Base-by-base conservation (phyloP, 2,888 invertebrate species). In the Euplexia lucipara region DNA sequence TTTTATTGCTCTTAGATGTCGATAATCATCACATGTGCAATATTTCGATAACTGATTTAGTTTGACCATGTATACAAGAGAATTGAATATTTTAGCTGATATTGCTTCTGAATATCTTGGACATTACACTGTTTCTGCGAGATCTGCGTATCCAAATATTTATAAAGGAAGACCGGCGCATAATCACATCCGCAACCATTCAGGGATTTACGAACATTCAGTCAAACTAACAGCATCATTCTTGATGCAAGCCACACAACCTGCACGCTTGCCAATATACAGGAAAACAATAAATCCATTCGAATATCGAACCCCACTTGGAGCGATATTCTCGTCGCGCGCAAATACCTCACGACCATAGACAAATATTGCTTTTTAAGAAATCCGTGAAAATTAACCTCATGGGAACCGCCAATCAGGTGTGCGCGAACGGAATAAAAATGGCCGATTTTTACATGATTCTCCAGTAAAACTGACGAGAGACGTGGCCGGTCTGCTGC, bases 341-440 rank as follows among this genome's bases (percentile, higher is more conserved):
- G 61, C 56, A 48, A 74, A 78, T 75, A 64, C 73, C 64, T 80
- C 78, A 77, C 52, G 69, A 60, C 81, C 80, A 86, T 86, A 88
- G 88, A 88, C 87, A 87, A 89, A 84, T 81, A 84, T 85, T 54
- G 71, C 70, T 86, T 89, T 90, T 87, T 88, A 86, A 86, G 86
- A 83, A 81, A 88, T 86, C 88, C 88, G 94, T 88, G 91, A 94
- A 95, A 95, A 95, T 95, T 94, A 95, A 88, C 88, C 88, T 88
- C 94, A 91, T 94, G 95, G 93, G 95, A 95, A 95, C 93, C 91
- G 91, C 92, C 92, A 92, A 93, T 94, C 87, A 91, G 88, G 79
- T 82, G 88, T 84, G 90, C 91, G 92, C 92, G 92, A 79, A 83
- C 85, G 78, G 93, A 94, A 95, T 95, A 91, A 93, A 93, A 92